Conservation (phyloP, 2,113 vertebrate genomes). For the Ptyas mucosa region DNA sequence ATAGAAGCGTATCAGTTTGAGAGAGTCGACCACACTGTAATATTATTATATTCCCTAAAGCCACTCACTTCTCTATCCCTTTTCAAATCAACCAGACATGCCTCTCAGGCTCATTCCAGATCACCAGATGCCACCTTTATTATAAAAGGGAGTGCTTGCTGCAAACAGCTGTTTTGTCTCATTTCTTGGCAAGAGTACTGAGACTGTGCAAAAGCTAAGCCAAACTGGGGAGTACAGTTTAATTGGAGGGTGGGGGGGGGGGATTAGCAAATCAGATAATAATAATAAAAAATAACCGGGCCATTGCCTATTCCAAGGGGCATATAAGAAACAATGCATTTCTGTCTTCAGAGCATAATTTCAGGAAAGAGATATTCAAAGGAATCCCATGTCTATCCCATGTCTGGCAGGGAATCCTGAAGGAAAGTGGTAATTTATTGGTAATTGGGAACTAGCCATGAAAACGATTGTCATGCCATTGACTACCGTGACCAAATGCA, state of each 20-base stretch:
- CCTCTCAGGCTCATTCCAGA: background rate
- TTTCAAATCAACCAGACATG: background rate
- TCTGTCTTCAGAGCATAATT: background rate
- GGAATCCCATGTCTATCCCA: background rate
- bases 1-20: background rate
- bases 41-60: background rate
- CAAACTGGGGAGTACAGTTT: background rate
- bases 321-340: background rate
- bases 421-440: background rate
- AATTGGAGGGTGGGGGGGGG: background rate
- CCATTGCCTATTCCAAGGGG: background rate
- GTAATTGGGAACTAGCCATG: background rate
- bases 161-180: background rate
- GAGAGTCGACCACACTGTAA: background rate
- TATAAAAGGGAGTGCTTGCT: background rate
- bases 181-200: background rate
- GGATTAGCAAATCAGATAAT: background rate
- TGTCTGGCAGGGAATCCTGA: background rate
- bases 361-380: background rate
- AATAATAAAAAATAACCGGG: background rate
- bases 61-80: background rate
- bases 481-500: background rate
- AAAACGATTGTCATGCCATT: background rate
- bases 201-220: background rate
- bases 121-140: background rate